These are phyloP conservation scores for Ageneiosus marmoratus DNA, from an alignment of 2,113 vertebrate species.

Conservation along the genomic window DNA sequence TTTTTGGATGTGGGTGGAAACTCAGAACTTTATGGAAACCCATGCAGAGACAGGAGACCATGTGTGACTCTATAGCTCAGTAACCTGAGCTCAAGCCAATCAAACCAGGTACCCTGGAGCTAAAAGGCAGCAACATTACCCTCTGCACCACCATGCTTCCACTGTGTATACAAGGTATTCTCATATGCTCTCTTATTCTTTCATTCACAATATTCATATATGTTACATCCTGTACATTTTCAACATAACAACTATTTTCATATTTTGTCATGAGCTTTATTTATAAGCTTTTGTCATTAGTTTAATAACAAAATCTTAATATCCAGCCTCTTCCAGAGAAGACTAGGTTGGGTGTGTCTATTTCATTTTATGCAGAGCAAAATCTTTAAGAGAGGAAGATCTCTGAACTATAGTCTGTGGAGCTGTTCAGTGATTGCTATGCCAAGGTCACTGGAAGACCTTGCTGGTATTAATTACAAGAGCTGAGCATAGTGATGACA, in stretches of 20 bases:
- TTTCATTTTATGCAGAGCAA: neutral
- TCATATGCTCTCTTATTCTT: neutral
- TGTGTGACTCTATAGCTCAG: neutral
- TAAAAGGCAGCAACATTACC: neutral
- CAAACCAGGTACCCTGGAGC: neutral
- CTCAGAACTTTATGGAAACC: neutral
- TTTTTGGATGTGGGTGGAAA: neutral
- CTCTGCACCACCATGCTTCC: neutral
- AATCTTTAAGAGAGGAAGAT: too few species aligned
- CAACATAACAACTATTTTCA: neutral
- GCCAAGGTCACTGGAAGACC: neutral
- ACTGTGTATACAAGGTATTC: neutral
- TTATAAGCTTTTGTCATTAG: neutral
- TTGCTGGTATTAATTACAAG: neutral
- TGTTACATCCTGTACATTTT: neutral
- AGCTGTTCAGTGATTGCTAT: neutral
- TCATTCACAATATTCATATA: neutral
- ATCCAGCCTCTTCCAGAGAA: neutral
- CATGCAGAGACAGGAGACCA: neutral
- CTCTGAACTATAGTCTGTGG: neutral
- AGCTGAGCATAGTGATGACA: neutral
- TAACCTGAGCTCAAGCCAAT: neutral
- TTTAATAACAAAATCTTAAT: neutral
- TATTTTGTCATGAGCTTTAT: neutral
- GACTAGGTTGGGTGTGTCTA: neutral